Evolutionary conservation across 2,113 vertebrate genomes (phyloP).

Genomic region (Osmerus eperlanus): DNA sequence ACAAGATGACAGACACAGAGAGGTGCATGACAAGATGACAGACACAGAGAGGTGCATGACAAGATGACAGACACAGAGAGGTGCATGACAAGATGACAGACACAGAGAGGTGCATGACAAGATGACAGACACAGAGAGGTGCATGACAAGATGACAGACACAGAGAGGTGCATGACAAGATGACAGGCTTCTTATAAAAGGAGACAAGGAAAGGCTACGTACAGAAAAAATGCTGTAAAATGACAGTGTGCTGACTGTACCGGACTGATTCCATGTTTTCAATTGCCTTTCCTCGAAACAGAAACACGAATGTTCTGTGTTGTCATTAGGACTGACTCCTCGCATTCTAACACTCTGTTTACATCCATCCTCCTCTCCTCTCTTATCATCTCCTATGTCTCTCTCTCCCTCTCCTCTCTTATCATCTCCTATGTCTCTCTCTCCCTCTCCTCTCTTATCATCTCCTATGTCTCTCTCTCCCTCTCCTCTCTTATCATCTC

Average conservation of each 20-base stretch:
- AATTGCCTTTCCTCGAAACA: constrained; percentile 19
- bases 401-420: constrained; percentile 30
- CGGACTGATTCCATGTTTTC: no score
- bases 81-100: not conserved
- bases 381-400: not conserved
- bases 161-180: constrained; percentile 20
- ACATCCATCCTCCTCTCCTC: constrained; percentile 54
- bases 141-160: no score
- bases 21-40: no score
- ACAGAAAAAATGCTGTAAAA: no score
- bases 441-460: no score
- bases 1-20: constrained; percentile 28
- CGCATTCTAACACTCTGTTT: constrained; percentile 57
- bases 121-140: constrained; percentile 28
- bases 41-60: constrained; percentile 16
- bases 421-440: constrained; percentile 21
- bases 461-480: no score
- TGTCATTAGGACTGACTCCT: constrained; percentile 44
- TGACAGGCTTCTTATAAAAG: no score
- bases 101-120: constrained; percentile 30
- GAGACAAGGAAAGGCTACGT: no score
- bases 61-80: constrained; percentile 23
- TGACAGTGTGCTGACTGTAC: no score
- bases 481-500: constrained; percentile 38
- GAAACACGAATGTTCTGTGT: constrained; percentile 27